phyloP scores from a whole-genome alignment of 2,113 vertebrate genomes.

The Petrocephalus zakoni region DNA sequence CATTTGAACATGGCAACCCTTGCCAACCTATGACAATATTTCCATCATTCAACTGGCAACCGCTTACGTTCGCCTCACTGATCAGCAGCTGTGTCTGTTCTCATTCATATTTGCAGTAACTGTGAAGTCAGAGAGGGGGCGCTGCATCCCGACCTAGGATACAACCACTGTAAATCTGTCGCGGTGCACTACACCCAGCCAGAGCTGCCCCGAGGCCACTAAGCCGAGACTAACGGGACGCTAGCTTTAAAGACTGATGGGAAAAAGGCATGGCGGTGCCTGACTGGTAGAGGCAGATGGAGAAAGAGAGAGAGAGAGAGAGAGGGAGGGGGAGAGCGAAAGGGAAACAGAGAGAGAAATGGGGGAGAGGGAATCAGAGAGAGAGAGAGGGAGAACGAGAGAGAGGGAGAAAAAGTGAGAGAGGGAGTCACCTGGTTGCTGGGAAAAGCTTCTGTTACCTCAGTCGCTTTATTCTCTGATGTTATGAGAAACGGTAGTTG shows the following conservation, averaged over 20 bases:
- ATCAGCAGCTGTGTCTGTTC: background rate
- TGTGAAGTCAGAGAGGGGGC: background rate
- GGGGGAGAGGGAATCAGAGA: background rate
- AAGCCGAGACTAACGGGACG: background rate
- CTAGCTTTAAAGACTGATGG: background rate
- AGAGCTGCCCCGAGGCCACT: too few relatives aligned
- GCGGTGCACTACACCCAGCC: too few relatives aligned
- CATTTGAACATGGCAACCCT: background rate
- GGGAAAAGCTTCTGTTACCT: slow-evolving; percentile 16
- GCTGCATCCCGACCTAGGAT: background rate
- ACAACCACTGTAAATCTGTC: too few relatives aligned
- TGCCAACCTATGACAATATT: background rate
- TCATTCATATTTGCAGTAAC: background rate
- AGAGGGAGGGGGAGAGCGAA: background rate
- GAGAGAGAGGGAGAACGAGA: background rate
- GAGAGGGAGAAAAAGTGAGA: background rate
- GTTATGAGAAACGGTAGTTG: slow-evolving; percentile 11
- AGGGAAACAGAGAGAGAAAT: background rate
- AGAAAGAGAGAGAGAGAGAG: background rate
- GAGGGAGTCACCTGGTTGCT: slow-evolving; percentile 9
- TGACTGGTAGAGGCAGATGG: background rate
- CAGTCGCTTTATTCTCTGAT: background rate
- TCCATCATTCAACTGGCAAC: background rate
- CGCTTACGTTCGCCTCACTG: background rate
- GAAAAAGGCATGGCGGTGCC: background rate